Evolutionary conservation across 2,888 invertebrate genomes (phyloP).

Genomic region (Cetonia aurata): DNA sequence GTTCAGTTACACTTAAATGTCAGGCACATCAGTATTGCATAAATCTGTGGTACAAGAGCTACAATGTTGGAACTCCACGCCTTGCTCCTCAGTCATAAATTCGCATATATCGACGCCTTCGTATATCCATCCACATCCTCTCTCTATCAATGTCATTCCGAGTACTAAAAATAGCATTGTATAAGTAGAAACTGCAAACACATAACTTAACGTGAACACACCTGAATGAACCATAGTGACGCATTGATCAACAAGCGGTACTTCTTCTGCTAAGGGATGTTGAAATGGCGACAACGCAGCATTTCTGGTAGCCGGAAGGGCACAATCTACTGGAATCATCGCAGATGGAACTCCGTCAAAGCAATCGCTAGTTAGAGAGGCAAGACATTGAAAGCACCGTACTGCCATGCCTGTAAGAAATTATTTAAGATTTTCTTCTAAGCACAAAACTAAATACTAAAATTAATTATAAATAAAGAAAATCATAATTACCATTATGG

Average conservation of each 20-base stretch:
- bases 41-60: conserved; percentile 32
- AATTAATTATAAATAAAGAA: neutral
- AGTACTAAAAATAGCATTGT: conserved; percentile 20
- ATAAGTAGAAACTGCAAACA: neutral
- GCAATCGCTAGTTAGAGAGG: conserved; percentile 46
- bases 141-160: conserved; percentile 21
- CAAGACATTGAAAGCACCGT: conserved; percentile 42
- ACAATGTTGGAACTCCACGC: conserved; percentile 19
- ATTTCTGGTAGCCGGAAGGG: neutral
- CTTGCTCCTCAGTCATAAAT: conserved; percentile 25
- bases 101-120: conserved; percentile 45
- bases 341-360: conserved; percentile 35
- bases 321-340: conserved; percentile 45
- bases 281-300: neutral
- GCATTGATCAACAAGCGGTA: neutral
- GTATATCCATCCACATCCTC: conserved; percentile 46
- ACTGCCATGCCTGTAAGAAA: conserved; percentile 12
- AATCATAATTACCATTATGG: conserved; percentile 2
- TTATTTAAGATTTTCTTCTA: neutral
- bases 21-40: conserved; percentile 26
- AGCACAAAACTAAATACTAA: neutral
- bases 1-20: no score
- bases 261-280: neutral
- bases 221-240: neutral
- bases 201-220: neutral